Evolutionary conservation across 2,888 invertebrate species (phyloP), one percentile per base, ranked within the genome.

Genomic region (Altica lythri): DNA sequence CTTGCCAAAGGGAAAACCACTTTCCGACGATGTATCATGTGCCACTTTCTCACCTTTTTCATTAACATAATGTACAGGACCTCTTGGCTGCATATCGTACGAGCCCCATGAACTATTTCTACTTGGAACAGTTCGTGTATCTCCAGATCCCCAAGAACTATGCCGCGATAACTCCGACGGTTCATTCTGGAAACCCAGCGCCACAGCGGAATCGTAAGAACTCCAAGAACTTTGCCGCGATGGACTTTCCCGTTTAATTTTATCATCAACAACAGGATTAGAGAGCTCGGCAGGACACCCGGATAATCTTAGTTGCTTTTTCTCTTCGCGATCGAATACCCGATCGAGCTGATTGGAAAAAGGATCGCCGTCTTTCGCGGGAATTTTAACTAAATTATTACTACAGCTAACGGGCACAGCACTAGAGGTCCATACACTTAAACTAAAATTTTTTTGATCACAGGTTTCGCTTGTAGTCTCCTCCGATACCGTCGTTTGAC

Each of bases 141-240:
- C 88, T 44, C 84, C 85, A n/a, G 88, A 87, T 54, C 90, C 89
- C 90, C 91, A 90, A 30, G 90, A 90, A 61, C 90, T 86, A 72
- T 90, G 89, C 6, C 90, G 82, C 53, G 89, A 88, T 19, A 86
- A 83, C 29, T 78, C 73, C 63, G 88, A 88, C n/a, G 75, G 71
- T 61, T 81, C 81, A 18, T 78, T 78, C 55, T 76, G 77, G 57
- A 73, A 78, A 57, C 82, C 81, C 57, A 86, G 78, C 38, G 84
- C 86, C 25, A 88, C 86, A 17, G 88, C 89, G 72, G 89, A 89
- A 75, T 90, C 90, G 72, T 85, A 85, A 22, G 86, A 86, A 68
- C 84, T 84, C 88, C 89, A 89, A 42, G 89, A 89, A 74, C 86
- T 87, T 73, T 89, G 89, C 22, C 89, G 77, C 61, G 84, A 83